Conservation (phyloP, 2,113 vertebrate genomes). For the Neopipo cinnamomea region DNA sequence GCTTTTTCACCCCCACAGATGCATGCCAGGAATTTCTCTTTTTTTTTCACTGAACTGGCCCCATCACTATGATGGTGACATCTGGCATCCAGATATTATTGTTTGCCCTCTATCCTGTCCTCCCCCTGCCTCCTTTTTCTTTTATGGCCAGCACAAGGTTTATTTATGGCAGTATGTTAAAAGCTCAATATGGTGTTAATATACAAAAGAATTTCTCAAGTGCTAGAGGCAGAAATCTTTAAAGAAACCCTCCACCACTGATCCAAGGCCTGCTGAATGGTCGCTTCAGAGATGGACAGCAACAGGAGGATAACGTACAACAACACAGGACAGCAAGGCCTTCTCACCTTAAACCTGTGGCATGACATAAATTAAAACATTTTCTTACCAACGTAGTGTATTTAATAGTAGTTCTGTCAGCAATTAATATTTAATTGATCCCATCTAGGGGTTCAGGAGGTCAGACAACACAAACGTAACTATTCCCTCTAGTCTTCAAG, state of each 20-base stretch:
- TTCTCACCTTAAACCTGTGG: neutral
- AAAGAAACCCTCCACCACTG: neutral
- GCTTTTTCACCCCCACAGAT: neutral
- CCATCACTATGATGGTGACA: conserved; percentile 70
- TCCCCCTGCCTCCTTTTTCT: neutral
- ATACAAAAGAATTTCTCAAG: conserved; percentile 32
- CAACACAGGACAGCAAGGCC: neutral
- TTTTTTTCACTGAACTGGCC: conserved; percentile 35
- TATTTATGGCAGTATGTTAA: conserved; percentile 71
- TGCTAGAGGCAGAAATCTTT: neutral
- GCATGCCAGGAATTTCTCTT: conserved; percentile 73
- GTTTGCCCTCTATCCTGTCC: conserved; percentile 20
- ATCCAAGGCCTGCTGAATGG: neutral
- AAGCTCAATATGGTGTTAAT: conserved; percentile 9
- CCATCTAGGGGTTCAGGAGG: neutral
- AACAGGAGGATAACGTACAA: neutral
- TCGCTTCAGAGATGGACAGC: neutral
- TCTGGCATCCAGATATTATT: conserved; percentile 81
- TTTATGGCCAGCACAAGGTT: conserved; percentile 22
- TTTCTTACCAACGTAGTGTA: neutral
- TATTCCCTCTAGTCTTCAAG: neutral
- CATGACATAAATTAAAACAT: neutral
- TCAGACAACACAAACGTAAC: neutral
- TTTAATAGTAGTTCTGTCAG: neutral
- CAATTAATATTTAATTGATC: neutral